phyloP scores from a whole-genome alignment of 2,113 vertebrate species.

The Clarias macrocephalus region DNA sequence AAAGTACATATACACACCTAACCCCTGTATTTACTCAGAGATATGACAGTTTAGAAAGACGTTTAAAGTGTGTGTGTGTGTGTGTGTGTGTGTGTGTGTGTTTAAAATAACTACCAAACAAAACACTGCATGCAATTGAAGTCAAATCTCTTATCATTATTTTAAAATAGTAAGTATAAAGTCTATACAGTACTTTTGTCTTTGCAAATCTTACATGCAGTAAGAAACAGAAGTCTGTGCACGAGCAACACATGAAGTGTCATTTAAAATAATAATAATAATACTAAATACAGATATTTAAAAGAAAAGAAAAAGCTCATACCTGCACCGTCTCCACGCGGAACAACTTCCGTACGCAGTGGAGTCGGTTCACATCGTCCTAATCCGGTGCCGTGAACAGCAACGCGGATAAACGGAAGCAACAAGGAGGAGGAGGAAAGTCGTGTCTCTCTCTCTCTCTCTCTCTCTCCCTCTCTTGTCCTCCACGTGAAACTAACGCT shows the following conservation, averaged over 20 bases:
- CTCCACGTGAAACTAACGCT: constrained; percentile 19
- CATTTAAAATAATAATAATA: neutral
- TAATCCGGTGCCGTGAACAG: neutral
- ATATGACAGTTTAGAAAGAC: neutral
- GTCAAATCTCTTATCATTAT: neutral
- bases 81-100: neutral
- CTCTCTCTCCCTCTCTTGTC: neutral
- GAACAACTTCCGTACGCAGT: neutral
- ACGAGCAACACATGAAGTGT: neutral
- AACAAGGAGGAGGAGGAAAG: constrained; percentile 10
- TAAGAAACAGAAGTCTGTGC: neutral
- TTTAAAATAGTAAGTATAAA: neutral
- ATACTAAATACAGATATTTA: neutral
- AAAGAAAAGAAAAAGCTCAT: neutral
- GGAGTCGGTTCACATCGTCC: neutral
- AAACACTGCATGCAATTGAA: neutral
- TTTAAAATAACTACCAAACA: neutral
- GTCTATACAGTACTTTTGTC: no score
- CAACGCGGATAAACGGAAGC: neutral
- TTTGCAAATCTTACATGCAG: neutral
- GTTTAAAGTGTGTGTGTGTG: neutral
- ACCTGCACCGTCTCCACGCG: constrained; percentile 1
- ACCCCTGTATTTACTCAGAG: neutral
- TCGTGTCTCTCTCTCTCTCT: neutral
- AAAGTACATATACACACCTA: neutral